These are phyloP conservation scores for Acanthurus tractus DNA, from an alignment of 2,797 vertebrate genomes.

Conservation along the genomic window DNA sequence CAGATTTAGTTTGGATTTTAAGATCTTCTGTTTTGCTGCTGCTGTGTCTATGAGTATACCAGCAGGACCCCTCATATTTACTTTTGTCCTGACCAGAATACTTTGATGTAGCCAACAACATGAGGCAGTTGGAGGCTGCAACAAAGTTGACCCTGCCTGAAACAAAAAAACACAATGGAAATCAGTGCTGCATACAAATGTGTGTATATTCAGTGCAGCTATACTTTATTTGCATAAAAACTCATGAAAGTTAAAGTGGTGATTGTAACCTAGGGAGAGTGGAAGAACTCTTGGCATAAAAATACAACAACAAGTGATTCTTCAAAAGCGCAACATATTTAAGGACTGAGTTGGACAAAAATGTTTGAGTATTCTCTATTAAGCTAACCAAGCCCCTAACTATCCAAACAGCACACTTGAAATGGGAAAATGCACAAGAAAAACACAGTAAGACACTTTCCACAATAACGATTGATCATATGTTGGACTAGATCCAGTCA, in stretches of 20 bases:
- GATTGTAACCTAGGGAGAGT: conserved; percentile 29
- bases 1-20: conserved; percentile 31
- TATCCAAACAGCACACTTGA: background rate
- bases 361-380: conserved; percentile 20
- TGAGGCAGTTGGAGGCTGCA: conserved; percentile 44
- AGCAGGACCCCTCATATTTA: conserved; percentile 42
- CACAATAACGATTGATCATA: conserved; percentile 10
- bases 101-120: conserved; percentile 51
- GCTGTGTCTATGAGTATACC: conserved; percentile 32
- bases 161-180: conserved; percentile 50
- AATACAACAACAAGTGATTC: conserved; percentile 15
- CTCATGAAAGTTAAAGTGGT: conserved; percentile 34
- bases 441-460: conserved; percentile 1
- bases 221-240: conserved; percentile 50
- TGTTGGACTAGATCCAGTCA: conserved; percentile 11
- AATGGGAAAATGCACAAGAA: background rate
- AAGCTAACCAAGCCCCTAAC: background rate
- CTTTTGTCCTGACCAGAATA: conserved; percentile 54
- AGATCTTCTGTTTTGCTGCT: conserved; percentile 36
- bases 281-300: conserved; percentile 14
- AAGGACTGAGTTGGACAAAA: conserved; percentile 29
- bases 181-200: conserved; percentile 58
- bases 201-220: conserved; percentile 27
- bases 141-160: conserved; percentile 56
- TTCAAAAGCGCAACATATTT: conserved; percentile 35